Evolutionary conservation across 2,888 invertebrate species (phyloP).

Genomic region (Anodontia alba): DNA sequence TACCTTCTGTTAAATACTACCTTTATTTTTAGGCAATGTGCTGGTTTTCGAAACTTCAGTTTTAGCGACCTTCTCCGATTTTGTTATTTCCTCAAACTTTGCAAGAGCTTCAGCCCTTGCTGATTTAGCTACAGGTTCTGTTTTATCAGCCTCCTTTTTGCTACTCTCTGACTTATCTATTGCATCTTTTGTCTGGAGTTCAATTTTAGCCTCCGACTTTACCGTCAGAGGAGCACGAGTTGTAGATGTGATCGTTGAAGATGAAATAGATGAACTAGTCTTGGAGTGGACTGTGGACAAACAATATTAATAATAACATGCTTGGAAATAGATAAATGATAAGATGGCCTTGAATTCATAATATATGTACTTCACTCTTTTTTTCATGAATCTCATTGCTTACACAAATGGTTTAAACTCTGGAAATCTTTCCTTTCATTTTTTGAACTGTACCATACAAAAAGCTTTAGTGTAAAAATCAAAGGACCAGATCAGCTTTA

Average conservation of each 20-base stretch:
- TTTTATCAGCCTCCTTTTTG: background rate
- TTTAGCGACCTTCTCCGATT: background rate
- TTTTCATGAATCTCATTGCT: no score
- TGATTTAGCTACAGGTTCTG: background rate
- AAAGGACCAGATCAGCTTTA: no score
- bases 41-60: conserved; percentile 15
- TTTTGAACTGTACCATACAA: no score
- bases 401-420: no score
- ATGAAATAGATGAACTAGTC: background rate
- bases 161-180: background rate
- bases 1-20: conserved; percentile 13
- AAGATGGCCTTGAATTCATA: background rate
- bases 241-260: background rate
- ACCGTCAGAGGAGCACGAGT: background rate
- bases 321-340: background rate
- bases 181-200: background rate
- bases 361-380: no score
- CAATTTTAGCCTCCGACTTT: conserved; percentile 16
- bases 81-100: background rate
- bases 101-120: conserved; percentile 5
- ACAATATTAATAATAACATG: conserved; percentile 14
- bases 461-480: no score
- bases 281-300: conserved; percentile 9
- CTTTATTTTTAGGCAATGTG: conserved; percentile 4
- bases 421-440: no score